These are phyloP conservation scores for Tachuris rubrigastra DNA, from an alignment of 2,113 vertebrate genomes.

Conservation along the genomic window DNA sequence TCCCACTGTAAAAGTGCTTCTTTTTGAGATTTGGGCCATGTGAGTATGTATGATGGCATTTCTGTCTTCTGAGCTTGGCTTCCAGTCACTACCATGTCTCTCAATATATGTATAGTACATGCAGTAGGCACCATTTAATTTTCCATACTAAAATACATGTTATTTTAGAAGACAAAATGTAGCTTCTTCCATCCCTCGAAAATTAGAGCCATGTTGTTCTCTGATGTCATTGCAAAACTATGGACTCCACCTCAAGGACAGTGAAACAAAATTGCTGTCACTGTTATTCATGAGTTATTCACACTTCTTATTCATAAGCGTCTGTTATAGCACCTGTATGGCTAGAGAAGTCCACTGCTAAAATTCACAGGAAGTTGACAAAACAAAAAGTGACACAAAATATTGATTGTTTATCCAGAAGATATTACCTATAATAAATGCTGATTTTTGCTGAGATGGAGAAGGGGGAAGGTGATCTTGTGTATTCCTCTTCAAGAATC, in stretches of 20 bases:
- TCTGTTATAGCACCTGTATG: background rate
- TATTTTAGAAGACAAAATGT: constrained; percentile 51
- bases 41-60: background rate
- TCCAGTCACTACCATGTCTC: constrained; percentile 3
- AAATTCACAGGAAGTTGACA: background rate
- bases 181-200: constrained; percentile 18
- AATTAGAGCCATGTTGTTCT: constrained; percentile 55
- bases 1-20: background rate
- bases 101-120: constrained; percentile 58
- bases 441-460: background rate
- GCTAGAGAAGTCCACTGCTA: background rate
- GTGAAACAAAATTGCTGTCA: background rate
- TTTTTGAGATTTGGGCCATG: background rate
- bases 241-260: constrained; percentile 2
- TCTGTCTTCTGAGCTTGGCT: background rate
- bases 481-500: background rate
- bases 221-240: constrained; percentile 44
- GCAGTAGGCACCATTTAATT: constrained; percentile 56
- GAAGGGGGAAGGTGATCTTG: background rate
- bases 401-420: background rate
- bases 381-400: background rate
- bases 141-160: constrained; percentile 57
- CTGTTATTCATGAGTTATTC: background rate
- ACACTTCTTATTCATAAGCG: background rate
- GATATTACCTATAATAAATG: background rate